Base-by-base conservation (phyloP, 1,140 invertebrate genomes). In the Drosophila biarmipes region DNA sequence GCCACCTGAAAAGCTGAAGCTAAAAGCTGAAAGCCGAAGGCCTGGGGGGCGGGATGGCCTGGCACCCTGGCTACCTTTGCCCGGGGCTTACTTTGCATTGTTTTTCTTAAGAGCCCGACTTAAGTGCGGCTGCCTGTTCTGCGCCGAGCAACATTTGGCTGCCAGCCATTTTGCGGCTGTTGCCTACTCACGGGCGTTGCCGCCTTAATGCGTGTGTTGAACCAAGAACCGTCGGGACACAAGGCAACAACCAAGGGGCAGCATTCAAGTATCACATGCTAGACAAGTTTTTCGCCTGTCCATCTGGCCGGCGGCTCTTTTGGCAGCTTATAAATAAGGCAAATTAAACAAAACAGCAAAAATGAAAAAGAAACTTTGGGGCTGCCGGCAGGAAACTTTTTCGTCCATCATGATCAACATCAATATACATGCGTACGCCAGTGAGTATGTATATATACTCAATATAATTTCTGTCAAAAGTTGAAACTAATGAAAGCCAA, bases 391-490 rank as follows among this genome's bases (percentile, higher is more conserved):
- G 55, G 51, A 80, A 73, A 76, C 59, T 85, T 74, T 67, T 58
- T 52, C 34, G 45, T 59, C 80, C 69, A 87, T 86, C 78, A 82
- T 71, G 78, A 72, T 74, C 63, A 87, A 78, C 80, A 75, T 79
- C 75, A 82, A 81, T 81, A 46, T 72, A 40, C 62, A 56, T 72
- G 17, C 10, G 46, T 35, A 35, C n/a, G n/a, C n/a, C n/a, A n/a
- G n/a, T n/a, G n/a, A n/a, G n/a, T n/a, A 38, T 40, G 21, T 56
- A 51, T 34, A 15, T 69, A 67, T 78, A 78, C 78, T 82, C 78
- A 82, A 86, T 86, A 87, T 82, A 78, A 87, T 86, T 86, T 86
- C 84, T 86, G 82, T 86, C 82, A 86, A 86, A 86, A 86, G 82
- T 87, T 87, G 84, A 86, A 87, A 86, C 82, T 86, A 86, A 86